Evolutionary conservation across 2,797 vertebrate species (phyloP).

Genomic region (Phataginus tetradactyla): DNA sequence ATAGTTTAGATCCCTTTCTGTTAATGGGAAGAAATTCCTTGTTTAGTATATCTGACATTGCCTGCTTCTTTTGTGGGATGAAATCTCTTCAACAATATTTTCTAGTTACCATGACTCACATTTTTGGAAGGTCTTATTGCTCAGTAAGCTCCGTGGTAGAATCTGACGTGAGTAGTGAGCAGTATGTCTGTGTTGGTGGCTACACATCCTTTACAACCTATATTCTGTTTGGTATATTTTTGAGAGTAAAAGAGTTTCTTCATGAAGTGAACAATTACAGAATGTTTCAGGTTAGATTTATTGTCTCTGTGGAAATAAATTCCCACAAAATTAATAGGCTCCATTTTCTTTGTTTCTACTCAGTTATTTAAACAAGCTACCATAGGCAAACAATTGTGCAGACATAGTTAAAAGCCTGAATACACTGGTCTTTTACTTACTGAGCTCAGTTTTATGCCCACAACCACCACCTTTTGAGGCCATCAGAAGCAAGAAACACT

Average conservation of each 20-base stretch:
- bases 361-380: background rate
- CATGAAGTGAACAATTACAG: background rate
- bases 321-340: background rate
- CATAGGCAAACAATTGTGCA: background rate
- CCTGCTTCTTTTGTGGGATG: background rate
- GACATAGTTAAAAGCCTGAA: background rate
- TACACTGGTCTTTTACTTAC: background rate
- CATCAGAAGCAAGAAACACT: background rate
- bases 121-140: background rate
- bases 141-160: background rate
- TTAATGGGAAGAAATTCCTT: background rate
- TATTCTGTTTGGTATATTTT: background rate
- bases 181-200: accelerated
- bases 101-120: background rate
- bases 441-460: background rate
- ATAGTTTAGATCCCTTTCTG: background rate
- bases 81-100: background rate
- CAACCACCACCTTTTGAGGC: background rate
- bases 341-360: background rate
- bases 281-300: background rate
- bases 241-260: background rate
- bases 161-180: background rate
- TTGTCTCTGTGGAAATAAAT: background rate
- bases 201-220: background rate
- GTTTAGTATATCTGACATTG: background rate